Evolutionary conservation across 2,113 vertebrate genomes (phyloP).

Genomic region (Myotis lucifugus): DNA sequence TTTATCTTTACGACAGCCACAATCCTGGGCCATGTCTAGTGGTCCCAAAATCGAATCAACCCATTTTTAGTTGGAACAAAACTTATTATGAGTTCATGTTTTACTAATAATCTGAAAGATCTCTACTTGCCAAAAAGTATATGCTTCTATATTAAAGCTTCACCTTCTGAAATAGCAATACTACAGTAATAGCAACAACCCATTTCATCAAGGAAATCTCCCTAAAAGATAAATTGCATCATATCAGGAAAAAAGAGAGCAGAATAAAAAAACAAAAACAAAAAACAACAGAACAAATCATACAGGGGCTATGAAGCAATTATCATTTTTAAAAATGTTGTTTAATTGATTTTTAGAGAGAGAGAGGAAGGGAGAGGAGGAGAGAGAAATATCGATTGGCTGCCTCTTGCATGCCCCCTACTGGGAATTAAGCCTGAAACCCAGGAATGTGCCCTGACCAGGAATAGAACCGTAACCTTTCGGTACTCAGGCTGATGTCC

Average conservation of each 20-base stretch:
- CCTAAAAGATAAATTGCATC: neutral
- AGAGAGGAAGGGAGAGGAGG: neutral
- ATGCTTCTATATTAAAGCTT: neutral
- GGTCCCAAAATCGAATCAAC: neutral
- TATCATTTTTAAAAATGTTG: neutral
- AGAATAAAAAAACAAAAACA: neutral
- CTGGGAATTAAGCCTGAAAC: neutral
- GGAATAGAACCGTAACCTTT: neutral
- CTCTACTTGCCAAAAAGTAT: neutral
- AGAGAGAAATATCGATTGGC: no score
- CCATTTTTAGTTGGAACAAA: conserved; percentile 2
- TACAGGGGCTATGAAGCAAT: neutral
- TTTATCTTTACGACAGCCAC: neutral
- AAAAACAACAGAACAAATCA: neutral
- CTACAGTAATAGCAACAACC: neutral
- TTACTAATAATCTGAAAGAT: conserved; percentile 10
- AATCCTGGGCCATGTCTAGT: neutral
- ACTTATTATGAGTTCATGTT: conserved; percentile 4
- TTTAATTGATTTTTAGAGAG: no score
- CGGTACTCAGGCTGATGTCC: neutral
- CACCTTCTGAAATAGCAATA: neutral
- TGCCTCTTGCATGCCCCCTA: neutral
- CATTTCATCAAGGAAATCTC: neutral
- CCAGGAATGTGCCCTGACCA: neutral
- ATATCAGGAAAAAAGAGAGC: neutral